Evolutionary conservation across 2,888 invertebrate genomes (phyloP).

Genomic region (Caenorhabditis angaria): DNA sequence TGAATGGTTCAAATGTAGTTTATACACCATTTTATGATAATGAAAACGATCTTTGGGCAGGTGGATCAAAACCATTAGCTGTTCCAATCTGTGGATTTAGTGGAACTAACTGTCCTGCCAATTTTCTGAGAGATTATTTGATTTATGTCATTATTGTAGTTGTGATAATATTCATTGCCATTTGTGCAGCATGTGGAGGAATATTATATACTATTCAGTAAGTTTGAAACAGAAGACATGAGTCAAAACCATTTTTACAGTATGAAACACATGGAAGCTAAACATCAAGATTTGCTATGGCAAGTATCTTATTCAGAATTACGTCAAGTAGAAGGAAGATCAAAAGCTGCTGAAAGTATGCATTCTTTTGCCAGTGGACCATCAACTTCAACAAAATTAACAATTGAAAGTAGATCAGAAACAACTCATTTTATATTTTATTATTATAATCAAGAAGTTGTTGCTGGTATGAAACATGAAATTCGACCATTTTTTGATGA

Average conservation of each 20-base stretch:
- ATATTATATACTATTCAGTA: slow-evolving; percentile 33
- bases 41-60: slow-evolving; percentile 29
- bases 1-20: slow-evolving; percentile 17
- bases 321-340: slow-evolving; percentile 14
- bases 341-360: slow-evolving; percentile 31
- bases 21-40: slow-evolving; percentile 16
- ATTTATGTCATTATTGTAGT: slow-evolving; percentile 39
- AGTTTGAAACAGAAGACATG: not conserved
- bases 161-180: slow-evolving; percentile 27
- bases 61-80: slow-evolving; percentile 31
- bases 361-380: slow-evolving; percentile 51
- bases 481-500: slow-evolving; percentile 14
- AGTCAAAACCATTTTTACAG: slow-evolving; percentile 21
- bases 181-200: slow-evolving; percentile 30
- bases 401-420: slow-evolving; percentile 40
- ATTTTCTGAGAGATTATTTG: slow-evolving; percentile 48
- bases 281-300: slow-evolving; percentile 49
- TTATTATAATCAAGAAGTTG: slow-evolving; percentile 28
- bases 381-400: slow-evolving; percentile 48
- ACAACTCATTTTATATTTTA: slow-evolving; percentile 36
- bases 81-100: slow-evolving; percentile 45
- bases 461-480: slow-evolving; percentile 48
- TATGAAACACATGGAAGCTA: slow-evolving; percentile 39
- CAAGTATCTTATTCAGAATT: slow-evolving; percentile 34
- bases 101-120: slow-evolving; percentile 39